Evolutionary conservation across 2,888 invertebrate genomes (phyloP).

Genomic region (Acheta domesticus): DNA sequence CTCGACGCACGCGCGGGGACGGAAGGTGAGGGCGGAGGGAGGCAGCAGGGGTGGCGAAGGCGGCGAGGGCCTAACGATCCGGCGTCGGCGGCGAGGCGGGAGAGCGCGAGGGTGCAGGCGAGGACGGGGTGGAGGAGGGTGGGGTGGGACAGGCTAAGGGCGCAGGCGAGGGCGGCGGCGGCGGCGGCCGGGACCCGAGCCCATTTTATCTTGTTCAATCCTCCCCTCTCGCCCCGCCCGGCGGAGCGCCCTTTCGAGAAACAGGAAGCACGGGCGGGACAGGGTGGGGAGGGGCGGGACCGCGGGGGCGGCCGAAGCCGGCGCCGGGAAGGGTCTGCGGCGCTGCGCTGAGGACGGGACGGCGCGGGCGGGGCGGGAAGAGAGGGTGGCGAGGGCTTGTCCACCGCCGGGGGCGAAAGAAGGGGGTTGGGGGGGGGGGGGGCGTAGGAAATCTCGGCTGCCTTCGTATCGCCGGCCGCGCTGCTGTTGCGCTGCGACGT

Average conservation of each 20-base stretch:
- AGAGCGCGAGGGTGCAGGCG: neutral
- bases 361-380: no score
- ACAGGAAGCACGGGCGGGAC: neutral
- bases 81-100: neutral
- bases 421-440: no score
- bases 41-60: neutral
- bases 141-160: neutral
- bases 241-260: neutral
- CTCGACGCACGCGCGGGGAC: neutral
- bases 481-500: no score
- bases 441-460: no score
- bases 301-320: no score
- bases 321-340: no score
- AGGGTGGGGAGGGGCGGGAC: neutral
- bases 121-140: neutral
- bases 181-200: neutral
- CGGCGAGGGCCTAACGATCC: conserved; percentile 10
- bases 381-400: no score
- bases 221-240: neutral
- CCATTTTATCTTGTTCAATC: conserved; percentile 18
- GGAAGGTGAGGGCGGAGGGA: neutral
- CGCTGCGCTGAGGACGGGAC: no score
- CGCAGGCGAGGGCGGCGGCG: neutral
- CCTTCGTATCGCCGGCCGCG: no score
- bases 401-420: no score